Evolutionary conservation across 2,888 invertebrate species (phyloP).

Genomic region (Polyommatus icarus): DNA sequence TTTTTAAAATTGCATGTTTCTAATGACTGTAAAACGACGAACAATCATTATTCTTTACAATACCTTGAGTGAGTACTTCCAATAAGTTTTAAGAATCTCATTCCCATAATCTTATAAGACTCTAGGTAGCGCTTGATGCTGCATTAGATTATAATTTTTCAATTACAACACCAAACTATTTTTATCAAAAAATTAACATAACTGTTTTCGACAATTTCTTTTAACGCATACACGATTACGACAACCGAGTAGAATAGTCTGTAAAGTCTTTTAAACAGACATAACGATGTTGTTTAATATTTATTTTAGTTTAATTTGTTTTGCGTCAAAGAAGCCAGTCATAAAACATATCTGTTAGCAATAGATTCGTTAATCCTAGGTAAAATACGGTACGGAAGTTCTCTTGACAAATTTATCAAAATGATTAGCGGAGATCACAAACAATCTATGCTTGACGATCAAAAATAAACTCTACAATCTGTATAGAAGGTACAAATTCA

Average conservation of each 20-base stretch:
- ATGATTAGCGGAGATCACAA: slow-evolving; percentile 15
- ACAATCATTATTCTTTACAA: background rate
- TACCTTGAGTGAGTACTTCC: background rate
- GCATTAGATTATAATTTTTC: no score
- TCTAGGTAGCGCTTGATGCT: background rate
- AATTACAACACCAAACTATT: no score
- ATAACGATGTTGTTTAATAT: background rate
- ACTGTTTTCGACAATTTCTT: no score
- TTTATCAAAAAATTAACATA: no score
- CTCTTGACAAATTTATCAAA: slow-evolving; percentile 28
- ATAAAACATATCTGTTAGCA: slow-evolving; percentile 24
- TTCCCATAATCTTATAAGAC: background rate
- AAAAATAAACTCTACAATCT: background rate
- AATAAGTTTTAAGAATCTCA: background rate
- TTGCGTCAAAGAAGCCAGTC: background rate
- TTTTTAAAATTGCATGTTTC: no score
- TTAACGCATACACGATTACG: background rate
- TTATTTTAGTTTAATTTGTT: slow-evolving; percentile 20
- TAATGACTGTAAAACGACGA: no score
- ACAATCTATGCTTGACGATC: background rate
- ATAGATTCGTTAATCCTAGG: slow-evolving; percentile 3
- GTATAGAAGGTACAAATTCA: background rate
- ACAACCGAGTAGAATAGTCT: background rate
- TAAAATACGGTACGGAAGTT: slow-evolving; percentile 23
- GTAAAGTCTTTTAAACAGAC: background rate